Percentiles rank a stretch among this genome's conserved stretches.
These are phyloP conservation scores for Poeciliopsis paucimaculata DNA, from an alignment of 2,797 vertebrate genomes.

Conservation along the genomic window DNA sequence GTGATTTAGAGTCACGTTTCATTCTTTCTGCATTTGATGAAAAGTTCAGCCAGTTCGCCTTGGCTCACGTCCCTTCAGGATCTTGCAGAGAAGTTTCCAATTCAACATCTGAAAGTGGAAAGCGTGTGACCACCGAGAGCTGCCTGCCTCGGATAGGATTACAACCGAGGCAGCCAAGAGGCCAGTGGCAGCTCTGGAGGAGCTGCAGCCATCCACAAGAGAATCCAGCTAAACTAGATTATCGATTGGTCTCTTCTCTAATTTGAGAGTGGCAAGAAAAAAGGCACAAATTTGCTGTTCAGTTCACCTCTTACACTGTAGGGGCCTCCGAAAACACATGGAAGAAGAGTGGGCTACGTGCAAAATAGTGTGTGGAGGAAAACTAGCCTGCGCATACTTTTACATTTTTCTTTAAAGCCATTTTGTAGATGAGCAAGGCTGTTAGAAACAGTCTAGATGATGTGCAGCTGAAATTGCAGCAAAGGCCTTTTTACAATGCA, in stretches of 20 bases:
- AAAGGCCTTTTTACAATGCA: background rate
- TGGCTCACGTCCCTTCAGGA: background rate
- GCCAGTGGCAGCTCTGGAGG: background rate
- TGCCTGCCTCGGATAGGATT: background rate
- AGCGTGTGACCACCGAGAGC: background rate
- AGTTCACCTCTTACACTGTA: background rate
- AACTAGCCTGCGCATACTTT: too few species aligned
- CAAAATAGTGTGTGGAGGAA: background rate
- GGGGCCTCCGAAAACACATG: background rate
- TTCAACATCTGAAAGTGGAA: background rate
- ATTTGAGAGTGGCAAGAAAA: background rate
- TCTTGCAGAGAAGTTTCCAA: background rate
- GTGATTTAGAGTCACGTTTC: background rate
- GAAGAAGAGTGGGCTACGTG: background rate
- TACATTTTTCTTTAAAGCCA: background rate
- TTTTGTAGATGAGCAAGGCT: background rate
- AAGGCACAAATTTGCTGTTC: background rate
- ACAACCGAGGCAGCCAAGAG: background rate
- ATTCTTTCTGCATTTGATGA: constrained; percentile 8
- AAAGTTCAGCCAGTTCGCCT: background rate
- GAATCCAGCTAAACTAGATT: background rate
- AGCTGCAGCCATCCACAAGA: background rate
- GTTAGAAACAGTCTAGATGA: background rate
- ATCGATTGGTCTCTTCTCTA: background rate
- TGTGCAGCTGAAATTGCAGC: background rate